Conservation (phyloP, 2,888 invertebrate species). For the Dolichomitus sp. region DNA sequence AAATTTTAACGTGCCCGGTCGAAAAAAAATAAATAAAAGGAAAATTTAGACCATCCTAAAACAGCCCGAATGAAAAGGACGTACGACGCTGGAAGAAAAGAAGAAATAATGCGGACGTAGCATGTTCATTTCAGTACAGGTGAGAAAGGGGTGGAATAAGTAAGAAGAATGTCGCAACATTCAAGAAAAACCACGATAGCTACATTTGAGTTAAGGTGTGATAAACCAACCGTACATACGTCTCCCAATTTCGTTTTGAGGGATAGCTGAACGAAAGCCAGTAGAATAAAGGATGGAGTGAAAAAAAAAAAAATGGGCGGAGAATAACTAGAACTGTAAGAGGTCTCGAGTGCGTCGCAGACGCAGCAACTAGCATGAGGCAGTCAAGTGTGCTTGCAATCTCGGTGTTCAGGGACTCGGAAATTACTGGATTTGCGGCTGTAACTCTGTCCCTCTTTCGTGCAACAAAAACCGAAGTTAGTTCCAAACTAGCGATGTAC, state of each 20-base stretch:
- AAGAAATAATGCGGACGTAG: not conserved
- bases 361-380: not conserved
- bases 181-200: not conserved
- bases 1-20: no score
- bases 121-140: not conserved
- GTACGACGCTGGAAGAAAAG: not conserved
- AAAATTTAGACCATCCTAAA: no score
- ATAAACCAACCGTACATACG: not conserved
- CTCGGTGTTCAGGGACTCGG: constrained; percentile 15
- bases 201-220: not conserved
- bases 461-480: constrained; percentile 51
- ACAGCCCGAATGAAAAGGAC: not conserved
- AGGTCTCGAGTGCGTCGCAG: constrained; percentile 2
- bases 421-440: constrained; percentile 51
- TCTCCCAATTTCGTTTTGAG: not conserved
- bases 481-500: constrained; percentile 15
- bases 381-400: constrained; percentile 47
- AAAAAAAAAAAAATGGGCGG: not conserved
- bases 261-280: not conserved
- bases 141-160: not conserved
- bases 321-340: constrained; percentile 16
- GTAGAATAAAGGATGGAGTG: not conserved
- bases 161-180: not conserved
- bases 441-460: constrained; percentile 15
- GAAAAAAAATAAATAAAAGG: no score